Conservation (phyloP, 2,797 vertebrate species). For the Fringilla coelebs region DNA sequence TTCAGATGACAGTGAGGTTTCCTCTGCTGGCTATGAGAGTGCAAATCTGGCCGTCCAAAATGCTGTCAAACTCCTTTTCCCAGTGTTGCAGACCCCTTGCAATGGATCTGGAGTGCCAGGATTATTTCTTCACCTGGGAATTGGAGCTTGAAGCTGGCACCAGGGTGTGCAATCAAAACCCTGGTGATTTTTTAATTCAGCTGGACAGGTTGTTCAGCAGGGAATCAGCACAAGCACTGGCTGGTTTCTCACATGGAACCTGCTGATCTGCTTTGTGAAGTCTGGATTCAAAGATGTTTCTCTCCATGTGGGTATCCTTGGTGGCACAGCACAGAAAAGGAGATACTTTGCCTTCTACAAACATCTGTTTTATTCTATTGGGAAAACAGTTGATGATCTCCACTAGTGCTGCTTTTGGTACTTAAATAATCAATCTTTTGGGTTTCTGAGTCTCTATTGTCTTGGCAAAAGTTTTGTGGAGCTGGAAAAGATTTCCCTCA, state of each 20-base stretch:
- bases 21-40: neutral
- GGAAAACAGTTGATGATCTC: neutral
- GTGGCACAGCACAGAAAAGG: neutral
- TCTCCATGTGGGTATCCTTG: neutral
- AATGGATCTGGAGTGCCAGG: rapidly evolving
- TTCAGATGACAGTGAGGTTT: neutral
- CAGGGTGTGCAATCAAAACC: neutral
- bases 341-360: neutral
- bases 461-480: neutral
- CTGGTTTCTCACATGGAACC: neutral
- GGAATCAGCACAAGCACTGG: neutral
- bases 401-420: neutral
- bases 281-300: neutral
- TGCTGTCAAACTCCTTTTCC: neutral
- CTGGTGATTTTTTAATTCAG: neutral
- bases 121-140: neutral
- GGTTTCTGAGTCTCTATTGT: neutral
- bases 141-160: neutral
- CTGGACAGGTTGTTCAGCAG: neutral
- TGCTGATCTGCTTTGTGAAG: neutral
- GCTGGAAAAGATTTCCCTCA: neutral
- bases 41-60: neutral
- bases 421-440: neutral
- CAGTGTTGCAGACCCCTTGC: neutral
- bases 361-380: neutral